Evolutionary conservation across 2,797 vertebrate species (phyloP).

Genomic region (Melanotaenia boesemani): DNA sequence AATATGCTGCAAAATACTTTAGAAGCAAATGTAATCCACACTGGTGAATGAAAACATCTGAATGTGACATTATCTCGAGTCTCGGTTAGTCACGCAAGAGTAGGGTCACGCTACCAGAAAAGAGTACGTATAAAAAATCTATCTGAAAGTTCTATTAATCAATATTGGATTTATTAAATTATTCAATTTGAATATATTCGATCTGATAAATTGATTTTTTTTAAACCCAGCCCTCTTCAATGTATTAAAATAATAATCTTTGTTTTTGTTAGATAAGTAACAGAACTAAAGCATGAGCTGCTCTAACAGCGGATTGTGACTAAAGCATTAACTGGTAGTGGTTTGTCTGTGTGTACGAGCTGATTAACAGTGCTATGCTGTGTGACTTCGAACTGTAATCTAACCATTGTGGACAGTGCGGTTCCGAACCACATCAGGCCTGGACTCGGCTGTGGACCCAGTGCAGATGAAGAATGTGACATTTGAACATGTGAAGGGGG

Average conservation of each 20-base stretch:
- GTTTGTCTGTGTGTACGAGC: conserved; percentile 22
- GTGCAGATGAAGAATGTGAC: conserved; percentile 98
- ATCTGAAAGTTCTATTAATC: no score
- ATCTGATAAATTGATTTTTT: no score
- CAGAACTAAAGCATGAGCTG: neutral
- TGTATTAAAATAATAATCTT: neutral
- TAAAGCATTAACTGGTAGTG: conserved; percentile 2
- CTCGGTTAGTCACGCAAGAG: no score
- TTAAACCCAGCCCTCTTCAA: neutral
- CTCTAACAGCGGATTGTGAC: neutral
- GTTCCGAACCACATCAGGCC: conserved; percentile 95
- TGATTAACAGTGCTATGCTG: conserved; percentile 51
- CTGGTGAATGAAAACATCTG: no score
- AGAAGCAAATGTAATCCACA: no score
- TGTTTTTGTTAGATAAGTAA: neutral
- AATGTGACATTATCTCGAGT: no score
- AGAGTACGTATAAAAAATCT: no score
- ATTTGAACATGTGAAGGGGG: conserved; percentile 97
- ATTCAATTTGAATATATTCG: no score
- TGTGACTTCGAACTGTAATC: conserved; percentile 83
- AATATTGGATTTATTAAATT: no score
- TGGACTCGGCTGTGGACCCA: conserved; percentile 96
- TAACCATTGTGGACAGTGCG: conserved; percentile 89
- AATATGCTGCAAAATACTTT: no score
- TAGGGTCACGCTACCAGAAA: no score